Evolutionary conservation across 2,888 invertebrate genomes (phyloP).

Genomic region (Ganaspis brasiliensis): DNA sequence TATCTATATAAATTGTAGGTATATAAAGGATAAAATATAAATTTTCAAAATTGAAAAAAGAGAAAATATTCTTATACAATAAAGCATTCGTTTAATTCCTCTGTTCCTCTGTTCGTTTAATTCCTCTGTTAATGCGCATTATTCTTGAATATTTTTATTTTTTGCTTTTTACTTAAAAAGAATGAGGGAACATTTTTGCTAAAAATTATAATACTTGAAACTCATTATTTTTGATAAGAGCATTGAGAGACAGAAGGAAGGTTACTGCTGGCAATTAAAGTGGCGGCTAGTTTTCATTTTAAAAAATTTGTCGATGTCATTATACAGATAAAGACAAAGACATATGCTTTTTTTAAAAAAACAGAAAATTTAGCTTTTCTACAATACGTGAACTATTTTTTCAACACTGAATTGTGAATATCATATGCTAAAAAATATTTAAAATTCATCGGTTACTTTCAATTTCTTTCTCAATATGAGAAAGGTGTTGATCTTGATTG

Average conservation of each 20-base stretch:
- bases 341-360: not conserved
- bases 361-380: not conserved
- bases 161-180: not conserved
- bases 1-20: too few relatives aligned
- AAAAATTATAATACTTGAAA: not conserved
- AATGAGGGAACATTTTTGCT: not conserved
- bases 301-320: not conserved
- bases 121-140: too few relatives aligned
- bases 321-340: constrained; percentile 1
- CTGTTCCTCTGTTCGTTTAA: too few relatives aligned
- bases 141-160: not conserved
- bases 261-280: not conserved
- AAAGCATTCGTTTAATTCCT: too few relatives aligned
- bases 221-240: not conserved
- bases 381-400: not conserved
- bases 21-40: too few relatives aligned
- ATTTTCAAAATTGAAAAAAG: too few relatives aligned
- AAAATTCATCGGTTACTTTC: not conserved
- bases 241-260: not conserved
- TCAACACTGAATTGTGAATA: not conserved
- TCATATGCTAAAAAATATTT: not conserved
- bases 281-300: constrained; percentile 1
- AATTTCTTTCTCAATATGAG: not conserved
- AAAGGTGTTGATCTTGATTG: not conserved
- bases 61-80: too few relatives aligned